These are phyloP conservation scores for Tachysurus vachellii DNA, from an alignment of 2,113 vertebrate species.

Conservation along the genomic window DNA sequence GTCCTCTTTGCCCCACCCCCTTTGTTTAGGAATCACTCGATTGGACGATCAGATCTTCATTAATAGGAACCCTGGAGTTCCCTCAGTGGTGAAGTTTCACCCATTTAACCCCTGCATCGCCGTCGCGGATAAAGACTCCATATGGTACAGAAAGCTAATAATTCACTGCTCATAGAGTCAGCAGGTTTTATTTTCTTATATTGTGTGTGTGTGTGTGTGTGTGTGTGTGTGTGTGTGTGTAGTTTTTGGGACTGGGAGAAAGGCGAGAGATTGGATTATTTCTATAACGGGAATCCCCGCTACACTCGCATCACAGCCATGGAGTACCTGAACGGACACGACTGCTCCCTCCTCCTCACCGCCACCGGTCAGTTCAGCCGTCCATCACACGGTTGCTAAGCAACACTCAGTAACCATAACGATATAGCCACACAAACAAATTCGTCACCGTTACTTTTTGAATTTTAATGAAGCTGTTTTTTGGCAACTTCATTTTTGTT, in stretches of 20 bases:
- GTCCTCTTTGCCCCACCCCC: not conserved
- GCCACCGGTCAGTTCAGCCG: constrained; percentile 75
- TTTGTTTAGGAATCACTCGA: constrained; percentile 81
- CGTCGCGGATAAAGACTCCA: constrained; percentile 96
- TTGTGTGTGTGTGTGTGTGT: constrained; percentile 31
- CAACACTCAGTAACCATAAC: not conserved
- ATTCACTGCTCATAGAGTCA: not conserved
- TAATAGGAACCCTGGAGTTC: constrained; percentile 93
- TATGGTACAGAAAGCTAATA: constrained; percentile 77
- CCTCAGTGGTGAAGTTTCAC: constrained; percentile 96
- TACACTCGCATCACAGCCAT: constrained; percentile 95
- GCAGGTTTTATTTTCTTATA: no score
- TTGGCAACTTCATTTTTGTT: no score
- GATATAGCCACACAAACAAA: not conserved
- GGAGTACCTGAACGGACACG: constrained; percentile 95
- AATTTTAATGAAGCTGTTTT: not conserved
- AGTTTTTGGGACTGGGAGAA: constrained; percentile 99
- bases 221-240: constrained; percentile 31
- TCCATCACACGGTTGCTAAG: not conserved
- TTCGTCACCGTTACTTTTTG: no score
- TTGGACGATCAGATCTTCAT: constrained; percentile 99
- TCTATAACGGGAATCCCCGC: constrained; percentile 96
- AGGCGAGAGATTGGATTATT: constrained; percentile 93
- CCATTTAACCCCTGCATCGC: constrained; percentile 95
- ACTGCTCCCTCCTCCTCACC: constrained; percentile 84